Evolutionary conservation across 2,888 invertebrate species (phyloP).

Genomic region (Netelia virgata): DNA sequence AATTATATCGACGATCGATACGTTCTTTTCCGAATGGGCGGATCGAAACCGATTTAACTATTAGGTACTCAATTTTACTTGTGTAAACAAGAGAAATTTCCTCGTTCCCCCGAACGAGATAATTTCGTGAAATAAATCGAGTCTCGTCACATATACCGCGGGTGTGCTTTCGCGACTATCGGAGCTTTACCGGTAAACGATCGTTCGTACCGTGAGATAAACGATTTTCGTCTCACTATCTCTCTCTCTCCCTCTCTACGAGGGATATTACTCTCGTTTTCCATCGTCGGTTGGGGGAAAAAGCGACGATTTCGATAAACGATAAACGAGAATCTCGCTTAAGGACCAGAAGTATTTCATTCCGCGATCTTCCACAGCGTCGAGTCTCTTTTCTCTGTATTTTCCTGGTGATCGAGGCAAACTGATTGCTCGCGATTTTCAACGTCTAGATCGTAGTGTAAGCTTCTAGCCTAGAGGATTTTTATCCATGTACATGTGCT

Average conservation of each 20-base stretch:
- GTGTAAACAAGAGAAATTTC: too few relatives aligned
- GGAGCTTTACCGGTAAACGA: constrained; percentile 49
- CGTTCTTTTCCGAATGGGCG: too few relatives aligned
- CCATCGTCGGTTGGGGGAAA: constrained; percentile 39
- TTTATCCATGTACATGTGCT: constrained; percentile 14
- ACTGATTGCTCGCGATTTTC: constrained; percentile 64
- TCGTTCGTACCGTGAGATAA: constrained; percentile 49
- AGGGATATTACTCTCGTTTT: constrained; percentile 44
- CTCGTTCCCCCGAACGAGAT: neutral
- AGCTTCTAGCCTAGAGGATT: constrained; percentile 33
- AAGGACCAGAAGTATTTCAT: constrained; percentile 62
- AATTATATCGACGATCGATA: neutral
- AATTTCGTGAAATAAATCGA: constrained; percentile 29
- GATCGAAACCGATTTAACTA: neutral
- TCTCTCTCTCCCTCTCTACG: constrained; percentile 32
- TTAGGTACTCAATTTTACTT: neutral
- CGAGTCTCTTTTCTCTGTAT: neutral
- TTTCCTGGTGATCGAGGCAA: constrained; percentile 46
- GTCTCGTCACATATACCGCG: neutral
- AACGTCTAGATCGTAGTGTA: constrained; percentile 63
- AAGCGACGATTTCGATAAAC: constrained; percentile 60
- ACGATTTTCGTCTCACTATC: constrained; percentile 18
- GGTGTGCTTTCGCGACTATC: constrained; percentile 17
- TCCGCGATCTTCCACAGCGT: constrained; percentile 47
- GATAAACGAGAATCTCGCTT: constrained; percentile 57